A percentile compares a stretch with the other conserved stretches of the same genome.
Evolutionary conservation across 2,113 vertebrate species (phyloP).

Genomic region (Rattus rattus): DNA sequence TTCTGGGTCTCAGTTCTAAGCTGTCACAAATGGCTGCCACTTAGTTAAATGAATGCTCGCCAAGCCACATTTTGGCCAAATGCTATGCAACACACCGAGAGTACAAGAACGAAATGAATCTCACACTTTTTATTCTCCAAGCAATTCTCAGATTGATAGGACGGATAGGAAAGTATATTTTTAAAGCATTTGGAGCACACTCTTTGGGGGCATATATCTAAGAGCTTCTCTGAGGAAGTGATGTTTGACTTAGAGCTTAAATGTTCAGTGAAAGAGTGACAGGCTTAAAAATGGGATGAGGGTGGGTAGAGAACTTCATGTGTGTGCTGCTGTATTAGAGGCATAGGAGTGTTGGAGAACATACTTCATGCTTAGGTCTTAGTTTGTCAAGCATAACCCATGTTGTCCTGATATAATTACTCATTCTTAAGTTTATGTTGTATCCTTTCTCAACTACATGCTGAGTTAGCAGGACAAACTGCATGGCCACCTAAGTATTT

Average conservation of each 20-base stretch:
- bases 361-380: neutral
- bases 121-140: neutral
- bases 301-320: neutral
- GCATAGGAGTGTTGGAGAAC: neutral
- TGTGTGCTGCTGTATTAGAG: neutral
- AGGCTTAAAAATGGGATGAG: neutral
- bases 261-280: neutral
- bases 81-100: neutral
- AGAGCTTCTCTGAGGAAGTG: constrained; percentile 15
- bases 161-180: neutral
- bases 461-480: neutral
- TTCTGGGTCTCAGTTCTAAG: neutral
- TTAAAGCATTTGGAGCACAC: neutral
- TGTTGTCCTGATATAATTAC: constrained; percentile 32
- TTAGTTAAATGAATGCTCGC: neutral
- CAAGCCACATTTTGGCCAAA: neutral
- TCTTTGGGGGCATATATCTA: neutral
- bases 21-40: neutral
- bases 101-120: neutral
- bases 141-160: neutral
- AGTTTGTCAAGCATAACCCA: neutral
- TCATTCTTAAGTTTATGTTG: neutral
- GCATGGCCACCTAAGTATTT: constrained; percentile 8
- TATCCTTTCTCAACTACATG: constrained; percentile 16
- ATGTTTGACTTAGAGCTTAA: neutral